Conservation (phyloP, 2,797 vertebrate species). For the Scarus forsteni region DNA sequence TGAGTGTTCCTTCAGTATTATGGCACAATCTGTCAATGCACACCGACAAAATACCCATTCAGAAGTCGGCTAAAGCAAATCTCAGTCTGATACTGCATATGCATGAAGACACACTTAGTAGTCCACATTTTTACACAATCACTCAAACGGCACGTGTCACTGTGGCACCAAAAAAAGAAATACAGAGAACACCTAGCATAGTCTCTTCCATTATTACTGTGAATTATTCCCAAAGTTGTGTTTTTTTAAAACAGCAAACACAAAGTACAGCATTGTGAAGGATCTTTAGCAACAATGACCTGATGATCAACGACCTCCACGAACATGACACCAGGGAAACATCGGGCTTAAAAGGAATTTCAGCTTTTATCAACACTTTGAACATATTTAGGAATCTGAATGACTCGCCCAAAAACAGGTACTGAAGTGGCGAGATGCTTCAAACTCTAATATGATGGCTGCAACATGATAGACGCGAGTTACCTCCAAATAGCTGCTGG, state of each 20-base stretch:
- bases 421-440: background rate
- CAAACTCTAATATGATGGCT: too few species aligned
- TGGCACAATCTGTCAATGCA: constrained; percentile 56
- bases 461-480: too few species aligned
- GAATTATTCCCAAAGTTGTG: constrained; percentile 36
- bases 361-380: background rate
- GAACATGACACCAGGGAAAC: constrained; percentile 47
- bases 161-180: constrained; percentile 69
- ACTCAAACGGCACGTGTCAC: constrained; percentile 70
- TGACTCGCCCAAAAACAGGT: background rate
- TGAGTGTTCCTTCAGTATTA: constrained; percentile 35
- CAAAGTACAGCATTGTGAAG: constrained; percentile 53
- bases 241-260: constrained; percentile 55
- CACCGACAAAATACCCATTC: constrained; percentile 65
- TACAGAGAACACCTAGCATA: constrained; percentile 71
- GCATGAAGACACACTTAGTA: constrained; percentile 59
- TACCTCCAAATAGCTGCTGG: too few species aligned
- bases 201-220: constrained; percentile 43
- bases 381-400: background rate
- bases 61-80: constrained; percentile 64
- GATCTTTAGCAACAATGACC: constrained; percentile 57
- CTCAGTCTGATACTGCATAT: constrained; percentile 60
- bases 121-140: constrained; percentile 68
- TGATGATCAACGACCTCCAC: constrained; percentile 55
- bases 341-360: constrained; percentile 9